Evolutionary conservation across 2,888 invertebrate species (phyloP).

Genomic region (Ennomos fuscantarius): DNA sequence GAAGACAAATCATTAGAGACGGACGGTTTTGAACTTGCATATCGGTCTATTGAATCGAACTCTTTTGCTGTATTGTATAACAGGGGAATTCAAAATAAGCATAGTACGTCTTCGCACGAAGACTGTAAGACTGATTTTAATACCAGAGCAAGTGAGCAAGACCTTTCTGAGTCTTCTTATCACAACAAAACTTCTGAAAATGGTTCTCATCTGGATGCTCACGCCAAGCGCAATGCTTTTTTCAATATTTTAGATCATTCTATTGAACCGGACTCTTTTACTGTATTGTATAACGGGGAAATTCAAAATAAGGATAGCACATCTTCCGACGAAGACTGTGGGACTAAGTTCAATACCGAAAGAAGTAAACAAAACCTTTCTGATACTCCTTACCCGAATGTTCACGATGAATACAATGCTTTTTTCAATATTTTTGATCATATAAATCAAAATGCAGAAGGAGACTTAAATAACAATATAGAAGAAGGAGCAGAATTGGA

Average conservation of each 20-base stretch:
- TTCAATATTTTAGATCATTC: not conserved
- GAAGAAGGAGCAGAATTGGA: not conserved
- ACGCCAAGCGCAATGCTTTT: not conserved
- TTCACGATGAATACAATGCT: not conserved
- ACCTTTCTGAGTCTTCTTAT: too few species aligned
- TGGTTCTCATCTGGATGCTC: not conserved
- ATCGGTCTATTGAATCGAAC: not conserved
- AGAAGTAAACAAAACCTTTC: too few species aligned
- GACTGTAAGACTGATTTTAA: too few species aligned
- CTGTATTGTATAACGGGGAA: too few species aligned
- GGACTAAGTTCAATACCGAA: too few species aligned
- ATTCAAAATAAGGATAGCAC: too few species aligned
- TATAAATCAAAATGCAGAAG: constrained; percentile 7
- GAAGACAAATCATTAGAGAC: not conserved
- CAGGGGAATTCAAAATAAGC: too few species aligned
- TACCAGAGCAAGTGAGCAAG: too few species aligned
- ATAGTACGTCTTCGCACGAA: too few species aligned
- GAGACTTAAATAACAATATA: constrained; percentile 13
- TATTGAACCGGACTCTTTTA: too few species aligned
- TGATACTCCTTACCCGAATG: not conserved
- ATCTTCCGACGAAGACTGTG: too few species aligned
- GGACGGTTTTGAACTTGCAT: not conserved
- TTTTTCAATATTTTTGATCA: not conserved
- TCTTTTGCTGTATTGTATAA: too few species aligned
- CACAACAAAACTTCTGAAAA: constrained; percentile 15